A percentile compares a stretch with the other conserved stretches of the same genome.
phyloP scores from a whole-genome alignment of 2,113 vertebrate species.

The Tympanuchus pallidicinctus region DNA sequence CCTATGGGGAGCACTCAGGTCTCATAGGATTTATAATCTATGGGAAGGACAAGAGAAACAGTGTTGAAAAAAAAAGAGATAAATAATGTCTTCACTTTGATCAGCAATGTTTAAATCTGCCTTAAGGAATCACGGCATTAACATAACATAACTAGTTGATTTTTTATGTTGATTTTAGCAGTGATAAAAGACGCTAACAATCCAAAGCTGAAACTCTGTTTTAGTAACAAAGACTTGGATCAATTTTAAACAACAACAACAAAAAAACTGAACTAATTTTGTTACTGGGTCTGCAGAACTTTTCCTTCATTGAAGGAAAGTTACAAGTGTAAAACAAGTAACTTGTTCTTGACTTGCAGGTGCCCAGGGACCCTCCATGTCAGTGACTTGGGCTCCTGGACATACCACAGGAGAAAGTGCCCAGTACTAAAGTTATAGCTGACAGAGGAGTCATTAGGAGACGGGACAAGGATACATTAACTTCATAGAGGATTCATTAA shows the following conservation, averaged over 20 bases:
- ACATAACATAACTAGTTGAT: background rate
- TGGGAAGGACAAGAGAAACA: background rate
- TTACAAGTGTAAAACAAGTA: background rate
- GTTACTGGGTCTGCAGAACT: background rate
- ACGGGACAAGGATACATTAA: background rate
- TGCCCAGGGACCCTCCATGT: background rate
- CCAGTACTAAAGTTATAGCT: background rate
- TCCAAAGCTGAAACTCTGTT: background rate
- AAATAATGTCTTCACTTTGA: background rate
- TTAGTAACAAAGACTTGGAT: background rate
- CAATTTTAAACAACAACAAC: background rate
- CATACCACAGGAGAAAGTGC: background rate
- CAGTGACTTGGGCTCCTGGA: background rate
- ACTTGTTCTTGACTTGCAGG: background rate
- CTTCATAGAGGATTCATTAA: background rate
- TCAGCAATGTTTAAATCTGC: background rate
- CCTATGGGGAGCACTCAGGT: background rate
- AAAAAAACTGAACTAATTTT: background rate
- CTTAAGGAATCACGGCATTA: background rate
- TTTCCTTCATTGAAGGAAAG: background rate
- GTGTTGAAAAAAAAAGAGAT: background rate
- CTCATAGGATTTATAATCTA: background rate
- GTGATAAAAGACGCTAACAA: background rate
- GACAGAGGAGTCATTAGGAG: background rate
- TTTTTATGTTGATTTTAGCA: background rate